Conservation (phyloP, 2,888 invertebrate species). For the Branchipolynoe longqiensis region DNA sequence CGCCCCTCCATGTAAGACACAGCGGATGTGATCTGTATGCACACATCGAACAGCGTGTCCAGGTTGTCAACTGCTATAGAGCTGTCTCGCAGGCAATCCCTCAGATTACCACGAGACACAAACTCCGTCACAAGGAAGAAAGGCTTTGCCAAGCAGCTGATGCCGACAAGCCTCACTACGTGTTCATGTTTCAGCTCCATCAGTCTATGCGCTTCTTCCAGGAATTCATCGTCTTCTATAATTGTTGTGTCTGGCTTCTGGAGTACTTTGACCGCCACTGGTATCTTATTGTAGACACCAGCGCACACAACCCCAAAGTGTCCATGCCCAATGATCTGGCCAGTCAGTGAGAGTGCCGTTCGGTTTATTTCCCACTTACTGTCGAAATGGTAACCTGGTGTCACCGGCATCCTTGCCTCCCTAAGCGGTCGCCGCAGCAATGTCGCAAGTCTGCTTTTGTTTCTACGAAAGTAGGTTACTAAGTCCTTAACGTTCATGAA, state of each 20-base stretch:
- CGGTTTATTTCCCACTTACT: slow-evolving; percentile 64
- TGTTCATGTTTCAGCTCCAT: slow-evolving; percentile 68
- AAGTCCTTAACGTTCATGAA: slow-evolving; percentile 69
- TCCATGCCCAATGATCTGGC: slow-evolving; percentile 66
- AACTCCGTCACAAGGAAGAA: slow-evolving; percentile 68
- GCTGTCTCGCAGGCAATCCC: slow-evolving; percentile 64
- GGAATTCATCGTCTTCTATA: slow-evolving; percentile 69
- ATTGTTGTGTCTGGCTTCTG: slow-evolving; percentile 64
- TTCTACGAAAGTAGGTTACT: slow-evolving; percentile 67
- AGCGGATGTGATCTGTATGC: slow-evolving; percentile 68
- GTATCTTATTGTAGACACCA: slow-evolving; percentile 62
- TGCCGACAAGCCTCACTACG: slow-evolving; percentile 67
- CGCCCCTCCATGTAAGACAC: slow-evolving; percentile 67
- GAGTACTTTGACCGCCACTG: slow-evolving; percentile 68
- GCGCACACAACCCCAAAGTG: slow-evolving; percentile 68
- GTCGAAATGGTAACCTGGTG: slow-evolving; percentile 68
- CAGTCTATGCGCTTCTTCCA: slow-evolving; percentile 68
- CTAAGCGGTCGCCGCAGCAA: slow-evolving; percentile 66
- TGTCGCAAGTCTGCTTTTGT: slow-evolving; percentile 66
- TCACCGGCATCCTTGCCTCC: slow-evolving; percentile 66
- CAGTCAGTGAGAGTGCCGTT: slow-evolving; percentile 62
- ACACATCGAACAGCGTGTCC: slow-evolving; percentile 68
- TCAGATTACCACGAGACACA: slow-evolving; percentile 67
- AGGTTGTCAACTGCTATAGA: slow-evolving; percentile 64
- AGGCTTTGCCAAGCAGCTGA: slow-evolving; percentile 66